Conservation (phyloP, 64 coral and sea anemone genomes). For the Acropora tenuis region DNA sequence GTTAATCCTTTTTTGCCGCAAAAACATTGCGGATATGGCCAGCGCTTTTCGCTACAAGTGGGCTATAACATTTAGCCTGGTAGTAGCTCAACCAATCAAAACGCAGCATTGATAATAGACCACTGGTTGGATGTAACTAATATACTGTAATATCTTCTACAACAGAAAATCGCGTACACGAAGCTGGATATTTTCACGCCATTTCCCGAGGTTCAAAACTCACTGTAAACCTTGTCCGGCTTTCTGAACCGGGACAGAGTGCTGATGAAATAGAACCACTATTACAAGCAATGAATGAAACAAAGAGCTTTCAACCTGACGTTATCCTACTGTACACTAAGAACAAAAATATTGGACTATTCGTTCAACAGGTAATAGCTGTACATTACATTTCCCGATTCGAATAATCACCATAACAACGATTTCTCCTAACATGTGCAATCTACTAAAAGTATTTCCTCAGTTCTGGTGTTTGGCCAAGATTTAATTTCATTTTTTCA, state of each 20-base stretch:
- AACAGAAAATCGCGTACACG: slow-evolving; percentile 19
- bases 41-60: too few relatives aligned
- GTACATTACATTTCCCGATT: background rate
- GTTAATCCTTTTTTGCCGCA: too few relatives aligned
- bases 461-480: background rate
- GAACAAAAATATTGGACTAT: background rate
- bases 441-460: background rate
- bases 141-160: background rate
- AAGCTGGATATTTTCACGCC: slow-evolving; percentile 27
- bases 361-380: slow-evolving; percentile 15
- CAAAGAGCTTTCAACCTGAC: slow-evolving; percentile 7
- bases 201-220: background rate
- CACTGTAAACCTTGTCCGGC: background rate
- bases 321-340: slow-evolving; percentile 56
- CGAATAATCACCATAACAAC: too few relatives aligned
- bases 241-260: background rate
- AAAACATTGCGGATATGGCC: too few relatives aligned
- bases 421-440: background rate
- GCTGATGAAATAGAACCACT: background rate
- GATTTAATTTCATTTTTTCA: background rate
- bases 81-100: too few relatives aligned
- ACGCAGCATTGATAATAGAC: too few relatives aligned
- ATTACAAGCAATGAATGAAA: slow-evolving; percentile 11
- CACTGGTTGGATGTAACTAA: too few relatives aligned
- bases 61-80: too few relatives aligned